Evolutionary conservation across 2,888 invertebrate genomes (phyloP).

Genomic region (Agonopterix subpropinquella): DNA sequence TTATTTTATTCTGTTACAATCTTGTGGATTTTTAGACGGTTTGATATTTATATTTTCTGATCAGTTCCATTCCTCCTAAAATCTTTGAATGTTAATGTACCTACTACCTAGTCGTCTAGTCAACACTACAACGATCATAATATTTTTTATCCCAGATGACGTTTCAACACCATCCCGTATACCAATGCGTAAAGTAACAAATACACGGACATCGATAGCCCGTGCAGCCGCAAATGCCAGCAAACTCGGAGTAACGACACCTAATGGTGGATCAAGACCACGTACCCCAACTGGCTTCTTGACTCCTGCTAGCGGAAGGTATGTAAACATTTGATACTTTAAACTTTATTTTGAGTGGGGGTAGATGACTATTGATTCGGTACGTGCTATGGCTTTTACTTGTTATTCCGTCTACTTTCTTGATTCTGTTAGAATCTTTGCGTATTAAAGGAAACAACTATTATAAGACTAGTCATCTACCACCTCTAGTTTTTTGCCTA

Average conservation of each 20-base stretch:
- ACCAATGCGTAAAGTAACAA: conserved; percentile 82
- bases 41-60: too few relatives aligned
- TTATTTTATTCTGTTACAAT: too few relatives aligned
- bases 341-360: background rate
- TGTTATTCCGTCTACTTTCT: too few relatives aligned
- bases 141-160: conserved; percentile 72
- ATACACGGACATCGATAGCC: conserved; percentile 70
- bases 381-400: background rate
- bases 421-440: too few relatives aligned
- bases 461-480: too few relatives aligned
- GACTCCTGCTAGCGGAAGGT: conserved; percentile 88
- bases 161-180: conserved; percentile 86
- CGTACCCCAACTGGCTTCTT: conserved; percentile 86
- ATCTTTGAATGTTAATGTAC: background rate
- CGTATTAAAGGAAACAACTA: too few relatives aligned
- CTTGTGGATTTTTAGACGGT: too few relatives aligned
- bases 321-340: conserved; percentile 19
- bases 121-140: too few relatives aligned
- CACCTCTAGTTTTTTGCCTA: too few relatives aligned
- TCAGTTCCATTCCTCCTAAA: background rate
- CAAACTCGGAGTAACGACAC: conserved; percentile 72
- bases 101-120: too few relatives aligned
- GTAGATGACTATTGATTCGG: background rate
- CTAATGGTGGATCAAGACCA: conserved; percentile 79
- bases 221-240: conserved; percentile 78